phyloP scores from a whole-genome alignment of 2,113 vertebrate species.

The Barnardius zonarius region DNA sequence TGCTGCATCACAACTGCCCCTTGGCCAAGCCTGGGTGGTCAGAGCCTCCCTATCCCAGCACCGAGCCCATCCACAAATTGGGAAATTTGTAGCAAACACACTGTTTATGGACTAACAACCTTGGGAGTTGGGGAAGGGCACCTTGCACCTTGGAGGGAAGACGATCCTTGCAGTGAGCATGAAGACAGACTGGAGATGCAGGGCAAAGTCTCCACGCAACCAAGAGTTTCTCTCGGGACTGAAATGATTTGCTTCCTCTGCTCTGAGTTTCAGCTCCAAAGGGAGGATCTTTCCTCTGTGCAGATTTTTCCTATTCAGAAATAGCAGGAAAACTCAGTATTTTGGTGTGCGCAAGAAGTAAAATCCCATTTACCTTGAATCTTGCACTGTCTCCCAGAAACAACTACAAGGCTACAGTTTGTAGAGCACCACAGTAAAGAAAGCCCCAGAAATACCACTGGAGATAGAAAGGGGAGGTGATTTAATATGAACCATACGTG shows the following conservation, averaged over 20 bases:
- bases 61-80: rapidly evolving
- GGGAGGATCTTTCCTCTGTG: background rate
- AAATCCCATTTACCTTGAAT: background rate
- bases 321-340: background rate
- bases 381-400: background rate
- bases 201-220: background rate
- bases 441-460: background rate
- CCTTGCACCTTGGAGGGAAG: background rate
- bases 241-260: background rate
- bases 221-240: background rate
- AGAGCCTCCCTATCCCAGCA: background rate
- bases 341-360: background rate
- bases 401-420: background rate
- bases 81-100: background rate
- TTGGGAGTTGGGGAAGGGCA: background rate
- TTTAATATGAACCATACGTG: background rate
- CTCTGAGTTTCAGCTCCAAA: background rate
- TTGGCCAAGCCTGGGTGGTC: rapidly evolving
- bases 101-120: background rate
- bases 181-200: background rate
- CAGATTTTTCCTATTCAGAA: background rate
- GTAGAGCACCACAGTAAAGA: background rate
- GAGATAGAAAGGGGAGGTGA: background rate
- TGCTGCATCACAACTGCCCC: background rate
- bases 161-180: background rate